Evolutionary conservation across 1,140 invertebrate genomes (phyloP), one percentile per base, ranked within the genome.

Genomic region (Oppia nitens): DNA sequence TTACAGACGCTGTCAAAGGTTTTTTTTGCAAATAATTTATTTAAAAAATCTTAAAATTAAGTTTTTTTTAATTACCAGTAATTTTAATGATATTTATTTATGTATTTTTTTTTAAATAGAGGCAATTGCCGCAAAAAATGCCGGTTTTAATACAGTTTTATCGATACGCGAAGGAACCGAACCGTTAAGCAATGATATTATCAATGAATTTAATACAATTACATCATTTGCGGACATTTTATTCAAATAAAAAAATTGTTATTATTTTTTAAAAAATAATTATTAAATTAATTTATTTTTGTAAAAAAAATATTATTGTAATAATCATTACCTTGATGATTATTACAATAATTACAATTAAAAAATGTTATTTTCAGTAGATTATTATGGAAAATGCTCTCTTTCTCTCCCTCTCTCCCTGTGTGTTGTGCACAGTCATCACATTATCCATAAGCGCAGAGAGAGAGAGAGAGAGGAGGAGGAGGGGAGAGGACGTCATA

Each of bases 1-100:
- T 93, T 0, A 93, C 87, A 45, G 89, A 94, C 72, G 74, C 83
- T 68, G 73, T 81, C 12, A 81, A 81, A 78, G 88, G 88, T 87
- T 68, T 68, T 65, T 64, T 57, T 9, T 26, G 28, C 27, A 47
- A 59, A 60, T 11, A 47, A 53, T 51, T 60, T 50, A 50, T 62
- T 6, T n/a, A 59, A 17, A 57, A 25, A 54, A 57, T 40, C 2
- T 28, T 2, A 59, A 20, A n/a, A n/a, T n/a, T n/a, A n/a, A n/a
- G n/a, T n/a, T n/a, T n/a, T 40, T 52, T 40, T 48, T 50, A 25
- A 32, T 12, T 51, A 27, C 55, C 29, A 59, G 28, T 23, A 1
- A n/a, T 12, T 9, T 40, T 25, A 17, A 23, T 3, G 57, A 45
- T 63, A 66, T 47, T 68, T 55, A 48, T 60, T 25, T 11, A 20